These are phyloP conservation scores for Mythimna vitellina DNA, from an alignment of 2,888 invertebrate genomes.

Conservation along the genomic window DNA sequence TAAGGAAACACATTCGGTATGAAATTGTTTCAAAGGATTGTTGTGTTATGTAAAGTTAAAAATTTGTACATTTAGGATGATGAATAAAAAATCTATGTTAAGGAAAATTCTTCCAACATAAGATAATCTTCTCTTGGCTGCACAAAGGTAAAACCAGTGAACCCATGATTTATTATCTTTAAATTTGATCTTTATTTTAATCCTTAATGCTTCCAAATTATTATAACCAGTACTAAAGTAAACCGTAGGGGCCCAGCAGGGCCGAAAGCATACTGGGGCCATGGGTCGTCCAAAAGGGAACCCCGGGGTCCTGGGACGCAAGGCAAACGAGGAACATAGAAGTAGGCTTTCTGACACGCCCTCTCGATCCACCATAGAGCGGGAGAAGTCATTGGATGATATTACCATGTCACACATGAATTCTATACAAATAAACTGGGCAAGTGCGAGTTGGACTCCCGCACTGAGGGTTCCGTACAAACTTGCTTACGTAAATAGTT, in stretches of 20 bases:
- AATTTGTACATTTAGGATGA: not conserved
- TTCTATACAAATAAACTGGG: too few relatives aligned
- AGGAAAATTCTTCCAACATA: not conserved
- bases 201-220: not conserved
- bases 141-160: not conserved
- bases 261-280: too few relatives aligned
- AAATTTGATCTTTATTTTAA: not conserved
- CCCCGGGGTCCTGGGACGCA: too few relatives aligned
- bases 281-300: too few relatives aligned
- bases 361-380: too few relatives aligned
- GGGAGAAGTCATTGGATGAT: too few relatives aligned
- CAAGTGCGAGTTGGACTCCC: too few relatives aligned
- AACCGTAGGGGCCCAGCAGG: too few relatives aligned
- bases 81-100: not conserved
- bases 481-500: too few relatives aligned
- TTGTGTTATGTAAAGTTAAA: not conserved
- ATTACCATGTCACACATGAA: not conserved
- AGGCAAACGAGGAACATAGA: too few relatives aligned
- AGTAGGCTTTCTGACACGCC: too few relatives aligned
- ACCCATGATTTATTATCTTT: not conserved
- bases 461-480: too few relatives aligned
- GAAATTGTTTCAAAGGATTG: conserved; percentile 28
- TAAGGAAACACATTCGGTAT: conserved; percentile 14
- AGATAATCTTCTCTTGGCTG: not conserved
- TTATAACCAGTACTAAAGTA: not conserved